phyloP scores from a whole-genome alignment of 2,113 vertebrate genomes.

The Pygathrix nemaeus region DNA sequence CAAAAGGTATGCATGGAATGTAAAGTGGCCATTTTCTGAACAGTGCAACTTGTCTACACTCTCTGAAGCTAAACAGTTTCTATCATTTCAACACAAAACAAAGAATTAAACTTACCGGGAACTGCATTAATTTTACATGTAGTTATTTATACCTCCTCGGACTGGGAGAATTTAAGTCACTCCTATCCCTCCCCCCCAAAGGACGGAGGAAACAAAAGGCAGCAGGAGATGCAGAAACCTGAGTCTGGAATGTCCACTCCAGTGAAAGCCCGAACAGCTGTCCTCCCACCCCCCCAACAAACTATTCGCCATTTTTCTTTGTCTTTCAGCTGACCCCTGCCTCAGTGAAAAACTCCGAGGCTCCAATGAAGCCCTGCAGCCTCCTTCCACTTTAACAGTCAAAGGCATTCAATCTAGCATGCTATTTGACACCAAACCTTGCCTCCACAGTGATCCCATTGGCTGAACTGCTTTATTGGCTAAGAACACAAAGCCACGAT shows the following conservation, averaged over 20 bases:
- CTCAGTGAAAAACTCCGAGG: constrained; percentile 89
- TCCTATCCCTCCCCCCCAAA: constrained; percentile 80
- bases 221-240: constrained; percentile 83
- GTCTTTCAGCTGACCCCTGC: constrained; percentile 95
- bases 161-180: constrained; percentile 83
- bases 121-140: constrained; percentile 82
- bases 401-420: constrained; percentile 96
- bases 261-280: constrained; percentile 86
- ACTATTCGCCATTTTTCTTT: constrained; percentile 88
- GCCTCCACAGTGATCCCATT: constrained; percentile 82
- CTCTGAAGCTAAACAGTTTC: constrained; percentile 74
- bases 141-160: constrained; percentile 82
- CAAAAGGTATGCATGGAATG: constrained; percentile 84
- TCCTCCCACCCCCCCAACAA: constrained; percentile 78
- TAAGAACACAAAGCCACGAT: constrained; percentile 68
- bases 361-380: constrained; percentile 91
- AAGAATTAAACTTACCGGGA: constrained; percentile 84
- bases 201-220: constrained; percentile 85
- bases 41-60: constrained; percentile 84
- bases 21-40: constrained; percentile 85
- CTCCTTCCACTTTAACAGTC: constrained; percentile 97
- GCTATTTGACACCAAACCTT: constrained; percentile 91
- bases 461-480: constrained; percentile 77
- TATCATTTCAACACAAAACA: constrained; percentile 75
- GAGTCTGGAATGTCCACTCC: constrained; percentile 83